These are phyloP conservation scores for Acyrthosiphon pisum DNA, from an alignment of 1,140 invertebrate genomes.

Conservation along the genomic window DNA sequence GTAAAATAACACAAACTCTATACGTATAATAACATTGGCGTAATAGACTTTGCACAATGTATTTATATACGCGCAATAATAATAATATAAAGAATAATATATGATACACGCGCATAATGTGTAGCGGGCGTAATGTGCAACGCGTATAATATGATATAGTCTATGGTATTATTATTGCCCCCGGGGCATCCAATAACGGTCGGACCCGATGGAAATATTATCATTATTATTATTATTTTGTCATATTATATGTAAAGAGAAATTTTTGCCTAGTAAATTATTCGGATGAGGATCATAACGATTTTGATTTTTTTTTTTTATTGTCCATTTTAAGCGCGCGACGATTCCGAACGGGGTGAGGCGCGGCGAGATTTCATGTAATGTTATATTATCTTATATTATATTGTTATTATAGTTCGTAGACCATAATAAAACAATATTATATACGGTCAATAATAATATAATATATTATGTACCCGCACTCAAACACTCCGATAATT, in stretches of 20 bases:
- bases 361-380: background rate
- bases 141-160: background rate
- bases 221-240: background rate
- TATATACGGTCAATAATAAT: conserved; percentile 13
- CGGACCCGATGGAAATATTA: conserved; percentile 10
- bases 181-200: background rate
- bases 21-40: conserved; percentile 34
- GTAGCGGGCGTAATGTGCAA: background rate
- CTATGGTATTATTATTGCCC: background rate
- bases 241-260: background rate
- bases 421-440: conserved; percentile 47
- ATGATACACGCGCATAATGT: background rate
- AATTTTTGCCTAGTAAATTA: conserved; percentile 10
- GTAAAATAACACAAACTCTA: background rate
- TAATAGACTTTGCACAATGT: conserved; percentile 23
- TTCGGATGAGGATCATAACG: background rate
- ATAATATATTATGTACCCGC: background rate
- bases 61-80: background rate
- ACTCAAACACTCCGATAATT: background rate
- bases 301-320: background rate
- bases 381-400: background rate
- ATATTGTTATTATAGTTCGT: background rate
- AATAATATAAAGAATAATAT: background rate
- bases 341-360: background rate
- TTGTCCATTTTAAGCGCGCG: background rate